phyloP scores from a whole-genome alignment of 2,888 invertebrate species.

The Mallateleia sp. region DNA sequence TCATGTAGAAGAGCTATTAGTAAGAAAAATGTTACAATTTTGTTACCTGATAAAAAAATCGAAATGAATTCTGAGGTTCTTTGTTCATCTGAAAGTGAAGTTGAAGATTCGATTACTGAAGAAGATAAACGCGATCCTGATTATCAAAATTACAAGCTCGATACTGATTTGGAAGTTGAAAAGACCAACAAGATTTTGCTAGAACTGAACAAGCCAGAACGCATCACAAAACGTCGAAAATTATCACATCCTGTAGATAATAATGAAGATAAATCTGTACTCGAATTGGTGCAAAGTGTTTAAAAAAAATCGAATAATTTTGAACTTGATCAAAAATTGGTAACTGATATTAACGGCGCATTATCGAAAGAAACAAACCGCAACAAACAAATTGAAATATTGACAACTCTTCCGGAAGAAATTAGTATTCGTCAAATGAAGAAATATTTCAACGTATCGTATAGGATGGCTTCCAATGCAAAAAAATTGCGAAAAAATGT shows the following conservation, averaged over 20 bases:
- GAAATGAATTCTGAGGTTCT: background rate
- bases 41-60: background rate
- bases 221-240: background rate
- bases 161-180: background rate
- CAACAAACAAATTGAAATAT: background rate
- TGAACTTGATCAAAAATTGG: background rate
- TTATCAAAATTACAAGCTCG: background rate
- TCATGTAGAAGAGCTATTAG: background rate
- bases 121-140: background rate
- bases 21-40: background rate
- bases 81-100: background rate
- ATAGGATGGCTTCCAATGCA: background rate
- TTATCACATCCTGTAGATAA: background rate
- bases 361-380: background rate
- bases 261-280: background rate
- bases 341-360: background rate
- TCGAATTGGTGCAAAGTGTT: background rate
- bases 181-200: background rate
- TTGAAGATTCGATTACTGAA: background rate
- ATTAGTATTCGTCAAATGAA: background rate
- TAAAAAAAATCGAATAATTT: background rate
- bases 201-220: background rate
- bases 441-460: background rate
- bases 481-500: background rate
- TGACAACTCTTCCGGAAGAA: background rate